Evolutionary conservation across 2,113 vertebrate genomes (phyloP), one percentile per base, ranked within the genome.

Genomic region (Bubo scandiacus): DNA sequence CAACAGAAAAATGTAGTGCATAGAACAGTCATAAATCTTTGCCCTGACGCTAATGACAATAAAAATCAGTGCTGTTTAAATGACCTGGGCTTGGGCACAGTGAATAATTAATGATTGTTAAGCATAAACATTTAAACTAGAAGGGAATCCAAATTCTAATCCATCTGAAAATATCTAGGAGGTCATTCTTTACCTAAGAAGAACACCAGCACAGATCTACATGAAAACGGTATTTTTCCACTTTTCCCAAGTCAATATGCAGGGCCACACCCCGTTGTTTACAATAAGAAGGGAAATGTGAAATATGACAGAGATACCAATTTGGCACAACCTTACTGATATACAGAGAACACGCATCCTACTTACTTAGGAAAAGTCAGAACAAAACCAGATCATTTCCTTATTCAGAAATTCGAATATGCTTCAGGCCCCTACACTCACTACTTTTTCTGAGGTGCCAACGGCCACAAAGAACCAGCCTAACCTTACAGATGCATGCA

Each of bases 31-130:
- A 2, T 21, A 88, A 59, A 66, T 86, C 83, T 91, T 84, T 89
- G 77, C 47, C 26, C 57, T 92, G 89, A 92, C 86, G 79, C 55
- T 94, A 95, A 74, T 38, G 81, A 84, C 77, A 95, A 63, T 86
- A 84, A 87, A 90, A 89, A 92, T 92, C 93, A 95, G 71, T 96
- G 72, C 14, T 74, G n/a, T 89, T 92, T 92, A 91, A 96, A 96
- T 65, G 21, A 91, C 34, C 89, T 63, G 55, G 72, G 80, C 45
- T 94, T 91, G 61, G 55, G 16, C 43, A 91, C 68, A 71, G 54
- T 20, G 34, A 61, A 94, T 91, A 91, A 91, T 82, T 90, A 94
- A 75, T 29, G 74, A 61, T 25, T 88, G 38, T 68, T 87, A 88
- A 95, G n/a, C 34, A 84, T 38, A 88, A 94, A 80, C 32, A 93